Percentiles rank a stretch among this genome's conserved stretches.
Conservation (phyloP, 2,797 vertebrate genomes). For the Spatula clypeata region DNA sequence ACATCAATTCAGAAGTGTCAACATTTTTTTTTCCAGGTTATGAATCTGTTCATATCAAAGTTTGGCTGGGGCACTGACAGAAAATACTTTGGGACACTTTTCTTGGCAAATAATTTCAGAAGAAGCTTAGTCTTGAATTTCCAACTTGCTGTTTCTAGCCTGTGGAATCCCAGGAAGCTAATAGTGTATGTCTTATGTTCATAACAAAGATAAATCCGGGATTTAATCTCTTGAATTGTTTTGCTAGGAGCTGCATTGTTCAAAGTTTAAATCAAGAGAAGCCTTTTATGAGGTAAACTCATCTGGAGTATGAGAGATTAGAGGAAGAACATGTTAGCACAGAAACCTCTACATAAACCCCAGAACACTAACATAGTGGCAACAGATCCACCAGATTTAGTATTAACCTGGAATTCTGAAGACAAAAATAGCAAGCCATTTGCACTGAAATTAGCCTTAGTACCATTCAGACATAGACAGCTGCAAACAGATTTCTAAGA, state of each 20-base stretch:
- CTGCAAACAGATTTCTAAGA: neutral
- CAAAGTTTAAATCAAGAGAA: neutral
- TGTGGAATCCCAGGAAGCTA: neutral
- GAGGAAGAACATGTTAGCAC: neutral
- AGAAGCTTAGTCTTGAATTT: neutral
- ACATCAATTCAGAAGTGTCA: neutral
- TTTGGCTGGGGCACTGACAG: neutral
- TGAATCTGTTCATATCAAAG: neutral
- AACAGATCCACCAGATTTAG: neutral
- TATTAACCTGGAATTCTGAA: neutral
- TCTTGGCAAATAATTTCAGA: neutral
- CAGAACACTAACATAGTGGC: neutral
- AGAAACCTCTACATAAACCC: rapidly evolving
- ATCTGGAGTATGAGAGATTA: neutral
- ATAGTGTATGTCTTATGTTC: neutral
- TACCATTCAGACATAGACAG: rapidly evolving
- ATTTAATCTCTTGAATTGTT: neutral
- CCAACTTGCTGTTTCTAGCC: neutral
- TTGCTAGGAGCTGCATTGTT: neutral
- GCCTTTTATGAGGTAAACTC: neutral
- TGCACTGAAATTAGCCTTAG: rapidly evolving
- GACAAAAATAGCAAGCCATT: neutral
- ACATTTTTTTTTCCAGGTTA: neutral
- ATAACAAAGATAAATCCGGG: neutral
- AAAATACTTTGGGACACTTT: neutral